Conservation (phyloP, 2,888 invertebrate species). For the Hanleya hanleyi region DNA sequence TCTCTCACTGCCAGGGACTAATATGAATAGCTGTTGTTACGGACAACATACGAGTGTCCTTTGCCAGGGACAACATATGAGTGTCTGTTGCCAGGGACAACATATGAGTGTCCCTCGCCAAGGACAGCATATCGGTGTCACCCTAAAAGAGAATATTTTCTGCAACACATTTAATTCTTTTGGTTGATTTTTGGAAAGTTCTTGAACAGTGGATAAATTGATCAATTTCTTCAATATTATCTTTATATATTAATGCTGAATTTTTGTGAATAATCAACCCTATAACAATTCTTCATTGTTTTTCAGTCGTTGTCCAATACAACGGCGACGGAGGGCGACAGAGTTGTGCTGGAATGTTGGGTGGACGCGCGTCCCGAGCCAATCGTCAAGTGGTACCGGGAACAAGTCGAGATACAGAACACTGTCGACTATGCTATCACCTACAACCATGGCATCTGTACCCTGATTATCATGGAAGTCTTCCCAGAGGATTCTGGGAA, state of each 20-base stretch:
- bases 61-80: no score
- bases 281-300: background rate
- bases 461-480: slow-evolving; percentile 81
- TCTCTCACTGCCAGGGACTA: no score
- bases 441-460: slow-evolving; percentile 84
- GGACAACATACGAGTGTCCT: no score
- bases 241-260: no score
- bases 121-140: no score
- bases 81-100: no score
- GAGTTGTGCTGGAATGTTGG: slow-evolving; percentile 61
- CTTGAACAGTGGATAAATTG: no score
- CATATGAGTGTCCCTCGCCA: no score
- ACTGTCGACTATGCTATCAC: slow-evolving; percentile 81
- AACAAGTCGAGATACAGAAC: slow-evolving; percentile 76
- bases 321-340: slow-evolving; percentile 61
- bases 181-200: background rate
- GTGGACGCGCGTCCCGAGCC: slow-evolving; percentile 69
- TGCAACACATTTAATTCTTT: background rate
- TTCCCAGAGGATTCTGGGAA: slow-evolving; percentile 82
- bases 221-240: no score
- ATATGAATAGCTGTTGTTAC: no score
- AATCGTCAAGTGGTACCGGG: slow-evolving; percentile 71
- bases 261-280: no score
- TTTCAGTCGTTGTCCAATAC: slow-evolving; percentile 52
- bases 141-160: no score